Percentiles rank a stretch among this genome's conserved stretches.
These are phyloP conservation scores for Peromyscus attwateri DNA, from an alignment of 2,797 vertebrate species.

Conservation along the genomic window DNA sequence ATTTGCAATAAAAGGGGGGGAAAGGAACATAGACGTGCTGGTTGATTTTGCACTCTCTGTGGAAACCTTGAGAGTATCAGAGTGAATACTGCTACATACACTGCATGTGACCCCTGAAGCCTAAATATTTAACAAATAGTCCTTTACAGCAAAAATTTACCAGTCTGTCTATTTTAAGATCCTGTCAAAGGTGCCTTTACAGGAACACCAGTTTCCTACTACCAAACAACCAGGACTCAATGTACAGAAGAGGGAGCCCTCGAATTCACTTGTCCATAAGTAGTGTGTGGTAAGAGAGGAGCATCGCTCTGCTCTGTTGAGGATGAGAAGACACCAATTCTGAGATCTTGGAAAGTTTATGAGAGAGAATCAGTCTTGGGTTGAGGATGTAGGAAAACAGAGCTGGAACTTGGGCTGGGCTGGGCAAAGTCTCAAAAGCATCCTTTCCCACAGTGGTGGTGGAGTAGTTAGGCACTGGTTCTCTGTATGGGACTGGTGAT, in stretches of 20 bases:
- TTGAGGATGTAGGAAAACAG: background rate
- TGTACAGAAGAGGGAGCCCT: background rate
- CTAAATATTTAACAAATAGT: background rate
- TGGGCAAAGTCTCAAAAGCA: background rate
- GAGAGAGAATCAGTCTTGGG: background rate
- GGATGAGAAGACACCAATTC: background rate
- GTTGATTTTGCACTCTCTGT: background rate
- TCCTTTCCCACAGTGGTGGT: background rate
- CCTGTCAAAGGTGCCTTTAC: background rate
- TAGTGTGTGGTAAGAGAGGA: rapidly evolving
- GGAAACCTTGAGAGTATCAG: background rate
- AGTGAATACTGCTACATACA: background rate
- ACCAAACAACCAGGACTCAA: background rate
- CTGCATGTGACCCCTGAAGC: background rate
- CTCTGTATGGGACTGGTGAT: background rate
- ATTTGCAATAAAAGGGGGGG: background rate
- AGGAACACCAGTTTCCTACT: background rate
- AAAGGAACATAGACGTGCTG: background rate
- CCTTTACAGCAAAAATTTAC: background rate
- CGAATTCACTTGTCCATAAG: rapidly evolving
- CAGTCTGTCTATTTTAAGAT: background rate
- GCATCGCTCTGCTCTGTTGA: background rate
- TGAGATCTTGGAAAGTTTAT: background rate
- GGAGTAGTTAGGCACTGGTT: no score
- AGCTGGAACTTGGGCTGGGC: no score